Conservation (phyloP, 2,797 vertebrate species). For the Poliocrania exsul region DNA sequence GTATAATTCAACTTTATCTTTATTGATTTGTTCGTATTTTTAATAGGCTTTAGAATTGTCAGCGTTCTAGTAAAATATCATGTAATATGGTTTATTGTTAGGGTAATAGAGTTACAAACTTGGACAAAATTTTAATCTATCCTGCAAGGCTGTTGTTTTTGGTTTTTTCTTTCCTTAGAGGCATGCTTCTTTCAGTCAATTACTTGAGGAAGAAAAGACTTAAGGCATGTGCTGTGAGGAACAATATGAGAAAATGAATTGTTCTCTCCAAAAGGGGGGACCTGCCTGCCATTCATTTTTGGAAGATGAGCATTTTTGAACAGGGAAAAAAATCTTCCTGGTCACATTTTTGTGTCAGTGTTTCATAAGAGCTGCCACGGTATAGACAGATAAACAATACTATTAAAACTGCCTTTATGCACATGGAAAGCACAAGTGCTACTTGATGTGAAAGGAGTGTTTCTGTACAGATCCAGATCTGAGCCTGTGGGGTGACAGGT, state of each 20-base stretch:
- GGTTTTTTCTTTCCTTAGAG: neutral
- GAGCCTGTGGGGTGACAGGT: neutral
- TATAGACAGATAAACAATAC: neutral
- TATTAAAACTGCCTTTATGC: neutral
- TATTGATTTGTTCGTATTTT: constrained; percentile 74
- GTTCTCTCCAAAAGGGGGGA: neutral
- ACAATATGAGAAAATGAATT: neutral
- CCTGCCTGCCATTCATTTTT: neutral
- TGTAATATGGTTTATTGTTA: constrained; percentile 59
- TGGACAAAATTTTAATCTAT: constrained; percentile 66
- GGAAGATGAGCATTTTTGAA: neutral
- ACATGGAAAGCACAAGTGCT: too few relatives aligned
- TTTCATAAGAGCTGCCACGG: neutral
- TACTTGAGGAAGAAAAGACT: constrained; percentile 36
- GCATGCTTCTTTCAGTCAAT: constrained; percentile 37
- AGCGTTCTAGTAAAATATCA: constrained; percentile 61
- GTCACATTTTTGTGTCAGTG: neutral
- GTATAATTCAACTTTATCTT: constrained; percentile 65
- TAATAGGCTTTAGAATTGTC: constrained; percentile 69
- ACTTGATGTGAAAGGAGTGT: neutral
- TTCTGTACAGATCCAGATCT: neutral
- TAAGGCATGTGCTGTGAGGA: constrained; percentile 20
- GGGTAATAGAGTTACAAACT: constrained; percentile 54
- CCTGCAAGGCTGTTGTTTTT: neutral
- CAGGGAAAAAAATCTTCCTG: neutral